Conservation (phyloP, 2,797 vertebrate genomes). For the Nyctalus aviator region DNA sequence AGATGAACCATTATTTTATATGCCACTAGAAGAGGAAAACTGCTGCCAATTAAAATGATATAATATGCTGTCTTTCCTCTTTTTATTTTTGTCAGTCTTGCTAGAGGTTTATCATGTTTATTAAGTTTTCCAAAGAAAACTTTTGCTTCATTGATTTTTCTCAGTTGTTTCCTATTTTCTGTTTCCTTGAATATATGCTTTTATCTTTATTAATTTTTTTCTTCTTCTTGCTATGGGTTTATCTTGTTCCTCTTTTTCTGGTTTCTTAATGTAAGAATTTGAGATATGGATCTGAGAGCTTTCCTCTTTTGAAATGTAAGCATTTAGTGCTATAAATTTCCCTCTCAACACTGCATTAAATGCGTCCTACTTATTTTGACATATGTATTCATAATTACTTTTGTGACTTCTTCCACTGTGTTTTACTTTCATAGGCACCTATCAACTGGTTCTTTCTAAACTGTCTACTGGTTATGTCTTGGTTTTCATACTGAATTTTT, state of each 20-base stretch:
- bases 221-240: neutral
- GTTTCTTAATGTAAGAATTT: neutral
- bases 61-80: neutral
- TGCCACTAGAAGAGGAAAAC: neutral
- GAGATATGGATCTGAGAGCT: neutral
- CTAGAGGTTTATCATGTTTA: neutral
- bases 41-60: neutral
- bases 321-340: neutral
- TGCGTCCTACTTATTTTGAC: neutral
- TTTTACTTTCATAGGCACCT: neutral
- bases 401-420: neutral
- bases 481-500: neutral
- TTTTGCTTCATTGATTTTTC: neutral
- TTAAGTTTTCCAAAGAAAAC: neutral
- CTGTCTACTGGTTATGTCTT: neutral
- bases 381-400: neutral
- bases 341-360: neutral
- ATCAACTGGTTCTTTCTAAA: neutral
- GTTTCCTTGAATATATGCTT: neutral
- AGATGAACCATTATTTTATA: neutral
- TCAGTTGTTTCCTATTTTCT: neutral
- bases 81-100: conserved; percentile 6
- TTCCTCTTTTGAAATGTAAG: neutral
- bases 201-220: neutral
- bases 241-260: neutral